phyloP scores from a whole-genome alignment of 92 coral and sea anemone species.

The Actinostola sp. region DNA sequence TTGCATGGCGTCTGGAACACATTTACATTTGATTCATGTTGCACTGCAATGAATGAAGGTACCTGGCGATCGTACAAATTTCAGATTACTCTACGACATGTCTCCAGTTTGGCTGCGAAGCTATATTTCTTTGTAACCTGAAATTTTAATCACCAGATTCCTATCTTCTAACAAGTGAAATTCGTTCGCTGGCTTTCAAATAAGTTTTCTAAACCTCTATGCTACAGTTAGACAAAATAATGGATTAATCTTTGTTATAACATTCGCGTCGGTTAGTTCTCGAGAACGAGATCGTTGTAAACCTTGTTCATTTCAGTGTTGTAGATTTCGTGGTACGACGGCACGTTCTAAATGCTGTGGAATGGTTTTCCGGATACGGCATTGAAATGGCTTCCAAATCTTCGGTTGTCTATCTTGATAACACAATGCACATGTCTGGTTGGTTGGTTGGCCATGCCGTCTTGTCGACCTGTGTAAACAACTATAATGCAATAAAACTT shows the following conservation, averaged over 20 bases:
- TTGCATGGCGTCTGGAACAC: not conserved
- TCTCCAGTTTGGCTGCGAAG: not conserved
- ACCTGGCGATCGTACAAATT: constrained; percentile 9
- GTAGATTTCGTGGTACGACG: constrained; percentile 6
- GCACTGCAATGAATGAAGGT: constrained; percentile 15
- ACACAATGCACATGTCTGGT: constrained; percentile 22
- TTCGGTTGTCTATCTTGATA: constrained; percentile 17
- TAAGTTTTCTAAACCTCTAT: constrained; percentile 13
- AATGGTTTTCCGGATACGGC: constrained; percentile 28
- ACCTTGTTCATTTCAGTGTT: not conserved
- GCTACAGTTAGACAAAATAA: constrained; percentile 21
- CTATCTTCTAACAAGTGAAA: constrained; percentile 7
- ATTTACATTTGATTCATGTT: not conserved
- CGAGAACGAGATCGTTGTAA: constrained; percentile 5
- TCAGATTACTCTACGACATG: not conserved
- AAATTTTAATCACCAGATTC: not conserved
- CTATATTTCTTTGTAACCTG: not conserved
- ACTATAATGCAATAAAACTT: not conserved
- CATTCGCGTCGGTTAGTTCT: constrained; percentile 4
- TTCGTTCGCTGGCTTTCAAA: not conserved
- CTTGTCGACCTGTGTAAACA: constrained; percentile 28
- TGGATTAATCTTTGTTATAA: constrained; percentile 15
- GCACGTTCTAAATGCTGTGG: constrained; percentile 14
- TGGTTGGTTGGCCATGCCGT: constrained; percentile 7
- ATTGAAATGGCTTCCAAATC: constrained; percentile 2